These are phyloP conservation scores for Subanguina moxae DNA, from an alignment of 1,140 invertebrate genomes.

Conservation along the genomic window DNA sequence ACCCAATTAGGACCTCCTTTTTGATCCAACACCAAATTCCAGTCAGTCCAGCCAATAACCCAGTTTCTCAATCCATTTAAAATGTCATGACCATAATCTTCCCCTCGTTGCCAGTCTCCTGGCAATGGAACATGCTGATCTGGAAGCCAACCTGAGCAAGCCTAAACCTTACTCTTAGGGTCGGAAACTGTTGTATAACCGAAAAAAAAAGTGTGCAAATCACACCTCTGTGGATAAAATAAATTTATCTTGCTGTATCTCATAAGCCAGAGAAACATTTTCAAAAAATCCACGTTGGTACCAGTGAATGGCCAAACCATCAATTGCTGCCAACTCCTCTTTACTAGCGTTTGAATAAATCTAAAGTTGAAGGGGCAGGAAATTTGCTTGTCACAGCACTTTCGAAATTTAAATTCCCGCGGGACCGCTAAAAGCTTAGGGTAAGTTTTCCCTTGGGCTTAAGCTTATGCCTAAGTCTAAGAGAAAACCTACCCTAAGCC, in stretches of 20 bases:
- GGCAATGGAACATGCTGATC: slow-evolving; percentile 26
- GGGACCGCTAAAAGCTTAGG: no score
- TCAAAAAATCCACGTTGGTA: slow-evolving; percentile 60
- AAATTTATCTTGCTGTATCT: slow-evolving; percentile 70
- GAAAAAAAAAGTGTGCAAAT: background rate
- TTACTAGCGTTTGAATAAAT: slow-evolving; percentile 50
- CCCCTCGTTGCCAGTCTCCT: slow-evolving; percentile 29
- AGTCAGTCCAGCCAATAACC: slow-evolving; percentile 66
- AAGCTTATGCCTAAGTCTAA: no score
- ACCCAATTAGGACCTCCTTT: slow-evolving; percentile 69
- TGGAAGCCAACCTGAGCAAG: slow-evolving; percentile 24
- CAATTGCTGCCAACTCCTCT: slow-evolving; percentile 68
- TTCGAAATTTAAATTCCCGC: no score
- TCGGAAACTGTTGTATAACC: background rate
- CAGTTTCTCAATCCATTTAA: slow-evolving; percentile 60
- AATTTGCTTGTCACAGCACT: no score
- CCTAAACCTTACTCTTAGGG: slow-evolving; percentile 10
- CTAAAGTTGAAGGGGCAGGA: background rate
- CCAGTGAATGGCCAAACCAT: slow-evolving; percentile 78
- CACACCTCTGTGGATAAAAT: slow-evolving; percentile 75
- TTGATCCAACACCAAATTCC: slow-evolving; percentile 64
- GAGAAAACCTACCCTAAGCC: no score
- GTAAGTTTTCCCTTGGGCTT: no score
- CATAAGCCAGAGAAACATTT: slow-evolving; percentile 64
- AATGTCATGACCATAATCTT: slow-evolving; percentile 63